Percentiles rank a stretch among this genome's conserved stretches.
Evolutionary conservation across 2,797 vertebrate genomes (phyloP).

Genomic region (Thunnus albacares): DNA sequence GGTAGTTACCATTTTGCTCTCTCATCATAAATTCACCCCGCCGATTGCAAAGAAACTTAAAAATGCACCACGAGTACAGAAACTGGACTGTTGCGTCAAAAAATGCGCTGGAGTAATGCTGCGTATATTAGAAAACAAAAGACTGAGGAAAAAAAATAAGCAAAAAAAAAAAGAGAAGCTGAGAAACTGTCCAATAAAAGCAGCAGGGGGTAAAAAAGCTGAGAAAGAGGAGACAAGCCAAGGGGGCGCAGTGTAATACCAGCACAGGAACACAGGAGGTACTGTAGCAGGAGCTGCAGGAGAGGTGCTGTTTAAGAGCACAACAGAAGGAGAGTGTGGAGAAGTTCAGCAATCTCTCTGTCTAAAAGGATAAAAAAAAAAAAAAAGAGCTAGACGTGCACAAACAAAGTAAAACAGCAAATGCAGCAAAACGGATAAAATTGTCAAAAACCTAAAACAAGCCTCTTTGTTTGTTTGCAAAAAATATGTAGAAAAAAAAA

Average conservation of each 20-base stretch:
- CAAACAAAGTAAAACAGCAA: slow-evolving; percentile 49
- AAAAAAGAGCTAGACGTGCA: slow-evolving; percentile 22
- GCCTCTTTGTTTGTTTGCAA: slow-evolving; percentile 69
- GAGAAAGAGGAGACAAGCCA: slow-evolving; percentile 69
- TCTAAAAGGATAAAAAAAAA: slow-evolving; percentile 47
- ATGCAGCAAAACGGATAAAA: slow-evolving; percentile 54
- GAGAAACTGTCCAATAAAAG: slow-evolving; percentile 78
- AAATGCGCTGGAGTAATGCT: slow-evolving; percentile 49
- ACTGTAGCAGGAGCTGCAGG: slow-evolving; percentile 75
- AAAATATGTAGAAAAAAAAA: slow-evolving; percentile 73
- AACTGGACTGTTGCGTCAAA: slow-evolving; percentile 65
- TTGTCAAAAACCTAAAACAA: slow-evolving; percentile 70
- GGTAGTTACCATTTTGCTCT: slow-evolving; percentile 94
- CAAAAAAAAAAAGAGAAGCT: slow-evolving; percentile 68
- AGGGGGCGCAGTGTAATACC: slow-evolving; percentile 78
- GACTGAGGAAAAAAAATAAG: slow-evolving; percentile 37
- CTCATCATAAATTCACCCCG: slow-evolving; percentile 90
- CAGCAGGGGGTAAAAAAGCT: slow-evolving; percentile 64
- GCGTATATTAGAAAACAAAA: slow-evolving; percentile 65
- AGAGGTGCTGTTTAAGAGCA: slow-evolving; percentile 74
- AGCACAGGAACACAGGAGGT: slow-evolving; percentile 83
- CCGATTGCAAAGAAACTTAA: slow-evolving; percentile 76
- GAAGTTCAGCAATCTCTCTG: slow-evolving; percentile 72
- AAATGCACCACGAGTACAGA: slow-evolving; percentile 62
- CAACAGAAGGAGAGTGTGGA: slow-evolving; percentile 77